These are phyloP conservation scores for Centrocercus urophasianus DNA, from an alignment of 2,113 vertebrate species.

Conservation along the genomic window DNA sequence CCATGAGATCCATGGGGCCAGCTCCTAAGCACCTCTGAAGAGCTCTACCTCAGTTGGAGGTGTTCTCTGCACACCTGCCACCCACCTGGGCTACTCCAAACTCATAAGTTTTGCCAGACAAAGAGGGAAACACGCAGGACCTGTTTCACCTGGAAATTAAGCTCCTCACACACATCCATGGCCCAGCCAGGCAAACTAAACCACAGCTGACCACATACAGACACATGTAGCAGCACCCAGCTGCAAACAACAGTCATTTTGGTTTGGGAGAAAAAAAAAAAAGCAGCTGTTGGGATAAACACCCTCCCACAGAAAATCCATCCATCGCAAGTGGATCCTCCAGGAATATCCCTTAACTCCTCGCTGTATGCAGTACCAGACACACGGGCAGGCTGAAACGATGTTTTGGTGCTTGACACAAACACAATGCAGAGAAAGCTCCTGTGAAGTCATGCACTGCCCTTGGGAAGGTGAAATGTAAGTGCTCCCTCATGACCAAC, in stretches of 20 bases:
- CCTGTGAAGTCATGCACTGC: constrained; percentile 33
- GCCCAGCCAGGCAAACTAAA: background rate
- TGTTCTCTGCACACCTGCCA: fast-evolving
- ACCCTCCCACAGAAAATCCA: background rate
- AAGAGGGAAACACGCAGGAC: background rate
- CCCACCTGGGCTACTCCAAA: background rate
- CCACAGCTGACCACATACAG: background rate
- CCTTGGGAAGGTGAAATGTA: background rate
- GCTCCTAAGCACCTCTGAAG: background rate
- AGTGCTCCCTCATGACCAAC: background rate
- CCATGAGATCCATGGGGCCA: background rate
- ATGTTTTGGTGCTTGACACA: background rate
- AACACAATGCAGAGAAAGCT: background rate
- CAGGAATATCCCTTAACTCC: background rate
- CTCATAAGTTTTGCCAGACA: background rate
- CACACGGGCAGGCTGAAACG: background rate
- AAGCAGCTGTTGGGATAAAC: background rate
- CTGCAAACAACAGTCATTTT: background rate
- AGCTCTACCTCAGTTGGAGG: background rate
- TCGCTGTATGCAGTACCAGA: fast-evolving
- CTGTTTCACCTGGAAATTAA: background rate
- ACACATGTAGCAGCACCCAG: background rate
- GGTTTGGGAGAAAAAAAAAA: background rate
- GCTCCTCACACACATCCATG: fast-evolving
- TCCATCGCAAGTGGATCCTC: background rate